Percentiles rank a stretch among this genome's conserved stretches.
Conservation (phyloP, 2,888 invertebrate genomes). For the Drosophila nigricruria region DNA sequence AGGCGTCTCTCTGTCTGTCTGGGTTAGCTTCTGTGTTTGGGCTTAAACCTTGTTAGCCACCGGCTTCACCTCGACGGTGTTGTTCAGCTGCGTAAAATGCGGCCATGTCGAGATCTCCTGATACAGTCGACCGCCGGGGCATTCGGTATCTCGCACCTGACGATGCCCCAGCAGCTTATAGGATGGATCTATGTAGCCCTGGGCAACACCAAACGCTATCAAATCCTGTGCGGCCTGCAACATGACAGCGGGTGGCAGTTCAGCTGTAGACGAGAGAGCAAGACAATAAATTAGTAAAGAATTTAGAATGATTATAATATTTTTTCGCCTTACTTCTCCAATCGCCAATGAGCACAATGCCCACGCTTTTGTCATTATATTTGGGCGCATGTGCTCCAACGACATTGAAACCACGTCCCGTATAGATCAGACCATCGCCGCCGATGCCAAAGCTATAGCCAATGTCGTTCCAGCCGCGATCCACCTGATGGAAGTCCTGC, state of each 20-base stretch:
- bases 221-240: constrained; percentile 87
- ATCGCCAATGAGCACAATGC: constrained; percentile 90
- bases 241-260: constrained; percentile 88
- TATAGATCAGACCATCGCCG: constrained; percentile 90
- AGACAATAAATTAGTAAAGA: background rate
- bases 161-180: constrained; percentile 89
- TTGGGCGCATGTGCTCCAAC: constrained; percentile 90
- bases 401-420: constrained; percentile 89
- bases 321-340: constrained; percentile 88
- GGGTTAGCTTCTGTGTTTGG: constrained; percentile 25
- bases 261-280: constrained; percentile 82
- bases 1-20: constrained; percentile 1
- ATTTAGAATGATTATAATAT: background rate
- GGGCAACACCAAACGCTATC: constrained; percentile 88
- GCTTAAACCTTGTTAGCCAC: constrained; percentile 30
- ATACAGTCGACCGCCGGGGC: constrained; percentile 88
- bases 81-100: constrained; percentile 85
- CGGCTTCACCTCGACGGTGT: constrained; percentile 15
- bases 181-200: constrained; percentile 87
- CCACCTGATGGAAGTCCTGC: constrained; percentile 88
- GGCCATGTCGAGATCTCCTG: constrained; percentile 88
- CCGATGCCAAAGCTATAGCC: constrained; percentile 91
- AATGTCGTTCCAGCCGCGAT: constrained; percentile 89
- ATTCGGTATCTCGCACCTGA: constrained; percentile 88
- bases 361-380: constrained; percentile 89